A percentile compares a stretch with the other conserved stretches of the same genome.
These are phyloP conservation scores for Drosophila borealis DNA, from an alignment of 2,888 invertebrate species.

Conservation along the genomic window DNA sequence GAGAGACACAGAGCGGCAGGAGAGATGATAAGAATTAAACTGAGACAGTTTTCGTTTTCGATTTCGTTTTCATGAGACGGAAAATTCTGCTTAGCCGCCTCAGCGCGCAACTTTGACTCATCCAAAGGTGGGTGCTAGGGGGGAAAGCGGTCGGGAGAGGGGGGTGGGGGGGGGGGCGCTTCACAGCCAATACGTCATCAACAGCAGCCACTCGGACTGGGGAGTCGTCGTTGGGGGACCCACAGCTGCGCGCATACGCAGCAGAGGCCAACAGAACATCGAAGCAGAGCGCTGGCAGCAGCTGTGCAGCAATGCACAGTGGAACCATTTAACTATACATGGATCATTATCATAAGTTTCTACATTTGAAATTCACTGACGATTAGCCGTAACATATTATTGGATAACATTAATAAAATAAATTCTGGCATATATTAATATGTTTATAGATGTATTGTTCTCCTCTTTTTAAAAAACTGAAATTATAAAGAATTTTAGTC, in stretches of 20 bases:
- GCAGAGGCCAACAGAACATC: conserved; percentile 40
- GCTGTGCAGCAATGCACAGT: conserved; percentile 27
- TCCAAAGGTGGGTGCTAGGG: conserved; percentile 4
- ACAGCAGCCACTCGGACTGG: conserved; percentile 26
- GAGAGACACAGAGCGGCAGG: conserved; percentile 2
- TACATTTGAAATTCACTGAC: too few species aligned
- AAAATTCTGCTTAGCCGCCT: conserved; percentile 47
- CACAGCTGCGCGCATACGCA: conserved; percentile 66
- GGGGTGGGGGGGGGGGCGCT: background rate
- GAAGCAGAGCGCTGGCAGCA: conserved; percentile 41
- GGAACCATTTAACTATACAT: conserved; percentile 1
- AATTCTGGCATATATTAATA: background rate
- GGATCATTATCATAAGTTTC: too few species aligned
- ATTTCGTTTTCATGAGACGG: conserved; percentile 71
- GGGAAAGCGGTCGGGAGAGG: background rate
- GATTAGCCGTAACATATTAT: too few species aligned
- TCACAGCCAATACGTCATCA: conserved; percentile 62
- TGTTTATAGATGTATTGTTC: background rate
- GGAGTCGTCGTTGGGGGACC: conserved; percentile 29
- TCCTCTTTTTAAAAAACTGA: too few species aligned
- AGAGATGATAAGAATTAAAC: conserved; percentile 25
- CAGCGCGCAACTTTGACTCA: conserved; percentile 50
- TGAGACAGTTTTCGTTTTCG: conserved; percentile 60
- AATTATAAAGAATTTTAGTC: too few species aligned
- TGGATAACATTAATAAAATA: too few species aligned